Base-by-base conservation (phyloP, 2,888 invertebrate genomes). In the Caenorhabditis macrosperma region DNA sequence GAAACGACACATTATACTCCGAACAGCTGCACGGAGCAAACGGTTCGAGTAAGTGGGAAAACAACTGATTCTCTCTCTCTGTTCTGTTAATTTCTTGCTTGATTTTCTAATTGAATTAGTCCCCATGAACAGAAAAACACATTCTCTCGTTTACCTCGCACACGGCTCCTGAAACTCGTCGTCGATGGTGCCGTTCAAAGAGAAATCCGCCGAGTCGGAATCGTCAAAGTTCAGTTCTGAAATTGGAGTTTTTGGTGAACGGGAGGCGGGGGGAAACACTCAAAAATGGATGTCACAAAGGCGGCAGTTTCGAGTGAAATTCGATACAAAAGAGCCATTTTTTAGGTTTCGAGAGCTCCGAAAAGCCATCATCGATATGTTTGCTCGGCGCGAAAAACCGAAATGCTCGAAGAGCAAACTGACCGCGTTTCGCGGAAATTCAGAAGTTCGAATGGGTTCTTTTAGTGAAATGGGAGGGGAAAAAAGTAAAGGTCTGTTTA, bases 201-300 rank as follows among this genome's bases (percentile, higher is more conserved):
- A 80, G 28, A 80, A 80, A 17, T 68, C 80, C 10, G 75, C 69
- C 2, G 80, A 80, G 24, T 76, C 75, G 38, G 67, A 72, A 33
- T 75, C 80, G 71, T 80, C 75, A 48, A 80, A 80, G 60, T 75
- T 80, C 61, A 80, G 71, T 17, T 80, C 80, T 80, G 80, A 52
- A 79, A 74, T 28, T n/a, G 26, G 52, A 41, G n/a, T 15, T 22
- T 61, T 17, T 20, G 26, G 35, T 9, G 20, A 63, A 22, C 22
- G 28, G 28, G 15, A 22, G 15, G 22, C 33, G 22, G 1, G 17
- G 12, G 33, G 48, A 30, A 30, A 10, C 26, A 10, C 71, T 46
- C 50, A 50, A 48, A 72, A 72, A 63, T 48, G 72, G 55, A 59
- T 69, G 69, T 35, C 46, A 63, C 57, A 63, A 72, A 72, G 44